Percentiles rank a stretch among this genome's conserved stretches.
phyloP scores from a whole-genome alignment of 2,113 vertebrate genomes.

The Proteles cristata region DNA sequence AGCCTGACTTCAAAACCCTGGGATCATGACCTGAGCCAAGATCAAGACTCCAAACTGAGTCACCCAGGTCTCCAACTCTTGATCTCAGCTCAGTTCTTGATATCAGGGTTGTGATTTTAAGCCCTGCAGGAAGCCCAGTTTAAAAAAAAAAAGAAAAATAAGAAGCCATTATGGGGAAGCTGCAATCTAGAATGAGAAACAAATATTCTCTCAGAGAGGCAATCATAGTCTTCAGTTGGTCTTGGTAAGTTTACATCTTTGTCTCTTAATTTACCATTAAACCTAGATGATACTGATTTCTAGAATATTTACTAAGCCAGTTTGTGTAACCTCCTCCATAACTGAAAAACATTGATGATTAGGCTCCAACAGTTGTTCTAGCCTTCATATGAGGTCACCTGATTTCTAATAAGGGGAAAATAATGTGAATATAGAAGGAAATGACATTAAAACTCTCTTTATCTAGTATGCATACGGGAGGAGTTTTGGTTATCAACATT shows the following conservation, averaged over 20 bases:
- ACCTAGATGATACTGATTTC: not conserved
- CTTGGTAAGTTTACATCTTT: not conserved
- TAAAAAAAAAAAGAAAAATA: too few relatives aligned
- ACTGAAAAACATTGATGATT: not conserved
- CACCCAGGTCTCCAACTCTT: too few relatives aligned
- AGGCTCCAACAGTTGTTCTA: not conserved
- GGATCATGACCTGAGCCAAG: too few relatives aligned
- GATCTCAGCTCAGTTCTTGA: too few relatives aligned
- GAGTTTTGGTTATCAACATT: not conserved
- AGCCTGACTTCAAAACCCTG: too few relatives aligned
- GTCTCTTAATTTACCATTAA: conserved; percentile 14
- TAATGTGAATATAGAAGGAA: not conserved
- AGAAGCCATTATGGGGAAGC: not conserved
- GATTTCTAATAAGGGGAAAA: not conserved
- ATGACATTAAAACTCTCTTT: not conserved
- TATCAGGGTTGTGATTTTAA: too few relatives aligned
- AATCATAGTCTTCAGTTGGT: not conserved
- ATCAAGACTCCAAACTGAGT: too few relatives aligned
- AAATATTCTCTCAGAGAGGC: not conserved
- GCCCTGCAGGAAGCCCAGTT: too few relatives aligned
- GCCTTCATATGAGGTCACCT: not conserved
- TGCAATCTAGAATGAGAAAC: not conserved
- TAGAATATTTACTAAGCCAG: not conserved
- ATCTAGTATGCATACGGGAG: not conserved
- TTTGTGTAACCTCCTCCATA: not conserved